Conservation (phyloP, 1,140 invertebrate species). For the Monomorium pharaonis region DNA sequence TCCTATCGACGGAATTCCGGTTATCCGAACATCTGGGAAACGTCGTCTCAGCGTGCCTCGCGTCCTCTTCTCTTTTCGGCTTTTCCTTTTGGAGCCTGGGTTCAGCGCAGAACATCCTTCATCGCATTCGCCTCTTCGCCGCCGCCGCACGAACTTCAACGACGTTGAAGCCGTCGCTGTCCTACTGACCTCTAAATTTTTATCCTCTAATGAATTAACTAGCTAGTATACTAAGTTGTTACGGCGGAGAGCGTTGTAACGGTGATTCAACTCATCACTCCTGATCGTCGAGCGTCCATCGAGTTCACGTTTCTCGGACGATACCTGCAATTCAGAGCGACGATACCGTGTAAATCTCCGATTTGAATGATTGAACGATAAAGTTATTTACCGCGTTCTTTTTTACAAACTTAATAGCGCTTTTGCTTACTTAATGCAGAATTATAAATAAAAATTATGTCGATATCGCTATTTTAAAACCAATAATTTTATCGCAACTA, state of each 20-base stretch:
- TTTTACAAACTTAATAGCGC: neutral
- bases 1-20: conserved; percentile 38
- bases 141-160: conserved; percentile 64
- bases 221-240: conserved; percentile 85
- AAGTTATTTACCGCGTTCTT: neutral
- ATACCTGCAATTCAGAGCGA: conserved; percentile 76
- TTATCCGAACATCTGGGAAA: conserved; percentile 64
- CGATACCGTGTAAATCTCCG: neutral
- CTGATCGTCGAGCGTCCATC: conserved; percentile 81
- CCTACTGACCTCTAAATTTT: conserved; percentile 79
- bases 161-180: conserved; percentile 72
- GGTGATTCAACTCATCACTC: conserved; percentile 82
- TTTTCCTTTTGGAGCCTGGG: conserved; percentile 56
- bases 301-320: conserved; percentile 80
- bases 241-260: conserved; percentile 83
- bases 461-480: neutral
- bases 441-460: neutral
- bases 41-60: conserved; percentile 55
- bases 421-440: neutral
- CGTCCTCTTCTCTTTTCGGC: conserved; percentile 43
- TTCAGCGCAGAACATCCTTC: conserved; percentile 67
- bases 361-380: neutral
- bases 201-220: conserved; percentile 84
- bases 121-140: conserved; percentile 66
- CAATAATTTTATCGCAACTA: neutral